Evolutionary conservation across 2,113 vertebrate genomes (phyloP).

Genomic region (Tachuris rubrigastra): DNA sequence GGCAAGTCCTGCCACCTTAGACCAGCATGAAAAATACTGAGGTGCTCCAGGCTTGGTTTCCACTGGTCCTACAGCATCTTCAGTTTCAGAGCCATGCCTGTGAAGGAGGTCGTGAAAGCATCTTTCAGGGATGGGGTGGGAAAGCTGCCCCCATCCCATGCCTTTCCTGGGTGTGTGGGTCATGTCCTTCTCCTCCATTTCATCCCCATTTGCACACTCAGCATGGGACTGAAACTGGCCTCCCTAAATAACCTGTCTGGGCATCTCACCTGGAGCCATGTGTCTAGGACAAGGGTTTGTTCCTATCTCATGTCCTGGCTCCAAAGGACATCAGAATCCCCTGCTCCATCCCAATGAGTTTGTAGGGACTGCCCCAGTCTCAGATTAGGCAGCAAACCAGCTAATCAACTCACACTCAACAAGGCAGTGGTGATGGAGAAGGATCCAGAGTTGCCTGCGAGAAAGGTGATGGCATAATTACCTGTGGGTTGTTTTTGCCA

Average conservation of each 20-base stretch:
- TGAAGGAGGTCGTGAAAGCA: background rate
- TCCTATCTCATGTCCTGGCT: background rate
- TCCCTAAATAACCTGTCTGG: background rate
- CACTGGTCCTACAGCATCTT: background rate
- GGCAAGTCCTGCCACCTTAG: background rate
- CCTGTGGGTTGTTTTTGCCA: background rate
- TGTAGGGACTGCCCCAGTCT: background rate
- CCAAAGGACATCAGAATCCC: background rate
- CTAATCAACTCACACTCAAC: accelerated
- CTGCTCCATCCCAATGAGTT: background rate
- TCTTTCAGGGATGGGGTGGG: background rate
- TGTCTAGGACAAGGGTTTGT: background rate
- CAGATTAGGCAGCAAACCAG: background rate
- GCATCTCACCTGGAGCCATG: background rate
- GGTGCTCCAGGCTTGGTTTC: background rate
- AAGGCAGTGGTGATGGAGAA: background rate
- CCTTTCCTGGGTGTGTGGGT: background rate
- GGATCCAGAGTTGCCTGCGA: accelerated
- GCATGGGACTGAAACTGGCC: background rate
- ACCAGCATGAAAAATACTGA: background rate
- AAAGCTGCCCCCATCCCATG: background rate
- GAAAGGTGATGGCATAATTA: background rate
- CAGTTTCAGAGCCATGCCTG: background rate
- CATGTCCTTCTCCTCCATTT: background rate
- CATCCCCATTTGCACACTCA: accelerated